Conservation (phyloP, 2,113 vertebrate genomes). For the Hystrix brachyura region DNA sequence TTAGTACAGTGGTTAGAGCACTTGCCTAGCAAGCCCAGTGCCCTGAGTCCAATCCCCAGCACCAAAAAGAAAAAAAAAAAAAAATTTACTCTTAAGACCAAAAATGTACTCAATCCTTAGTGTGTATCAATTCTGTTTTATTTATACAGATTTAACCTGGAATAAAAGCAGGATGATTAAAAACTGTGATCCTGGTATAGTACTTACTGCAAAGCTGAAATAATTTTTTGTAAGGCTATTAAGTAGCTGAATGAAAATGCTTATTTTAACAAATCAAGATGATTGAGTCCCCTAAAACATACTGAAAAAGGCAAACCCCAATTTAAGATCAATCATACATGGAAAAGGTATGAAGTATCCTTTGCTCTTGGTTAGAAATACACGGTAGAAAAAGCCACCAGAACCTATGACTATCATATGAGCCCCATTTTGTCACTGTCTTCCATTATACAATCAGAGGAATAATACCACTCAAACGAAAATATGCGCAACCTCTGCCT, state of each 20-base stretch:
- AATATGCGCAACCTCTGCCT: background rate
- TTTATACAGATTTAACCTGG: background rate
- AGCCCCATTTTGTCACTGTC: background rate
- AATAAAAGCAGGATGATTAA: constrained; percentile 54
- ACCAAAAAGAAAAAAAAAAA: too few relatives aligned
- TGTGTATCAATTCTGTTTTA: background rate
- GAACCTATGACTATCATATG: background rate
- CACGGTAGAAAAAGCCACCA: background rate
- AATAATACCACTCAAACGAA: background rate
- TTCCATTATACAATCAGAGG: background rate
- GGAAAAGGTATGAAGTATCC: background rate
- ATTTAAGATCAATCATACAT: constrained; percentile 28
- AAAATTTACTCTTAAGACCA: background rate
- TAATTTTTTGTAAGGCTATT: constrained; percentile 73
- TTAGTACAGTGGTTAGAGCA: too few relatives aligned
- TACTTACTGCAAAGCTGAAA: constrained; percentile 75
- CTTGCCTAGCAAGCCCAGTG: too few relatives aligned
- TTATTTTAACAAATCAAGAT: constrained; percentile 48
- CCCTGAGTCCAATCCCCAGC: too few relatives aligned
- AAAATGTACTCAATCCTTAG: constrained; percentile 30
- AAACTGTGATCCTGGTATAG: constrained; percentile 50
- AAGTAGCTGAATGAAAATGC: constrained; percentile 43
- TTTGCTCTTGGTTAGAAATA: constrained; percentile 58
- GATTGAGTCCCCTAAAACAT: constrained; percentile 36
- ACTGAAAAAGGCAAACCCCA: background rate